Evolutionary conservation across 2,113 vertebrate species (phyloP).

Genomic region (Xiphorhynchus elegans): DNA sequence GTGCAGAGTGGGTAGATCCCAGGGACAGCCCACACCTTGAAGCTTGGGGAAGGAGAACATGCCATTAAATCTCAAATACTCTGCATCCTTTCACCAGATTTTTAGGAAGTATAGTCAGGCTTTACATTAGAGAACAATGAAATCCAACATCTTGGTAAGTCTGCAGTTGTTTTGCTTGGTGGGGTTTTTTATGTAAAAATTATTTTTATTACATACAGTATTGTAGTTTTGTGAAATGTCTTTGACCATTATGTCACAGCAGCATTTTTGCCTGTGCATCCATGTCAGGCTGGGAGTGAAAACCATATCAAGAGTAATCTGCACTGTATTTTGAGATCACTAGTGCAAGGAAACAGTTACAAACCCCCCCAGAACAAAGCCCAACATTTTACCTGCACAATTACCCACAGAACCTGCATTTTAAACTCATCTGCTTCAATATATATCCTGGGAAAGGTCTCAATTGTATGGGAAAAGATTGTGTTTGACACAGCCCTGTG

Average conservation of each 20-base stretch:
- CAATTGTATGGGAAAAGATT: not conserved
- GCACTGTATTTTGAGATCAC: not conserved
- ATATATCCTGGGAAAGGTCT: not conserved
- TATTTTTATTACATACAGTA: not conserved
- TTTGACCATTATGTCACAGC: not conserved
- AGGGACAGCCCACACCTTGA: not conserved
- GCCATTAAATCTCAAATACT: not conserved
- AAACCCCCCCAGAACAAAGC: not conserved
- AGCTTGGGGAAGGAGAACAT: not conserved
- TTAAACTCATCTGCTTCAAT: not conserved
- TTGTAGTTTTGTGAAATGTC: not conserved
- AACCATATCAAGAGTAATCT: not conserved
- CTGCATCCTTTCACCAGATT: not conserved
- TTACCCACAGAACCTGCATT: not conserved
- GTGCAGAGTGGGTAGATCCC: not conserved
- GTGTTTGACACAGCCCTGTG: not conserved
- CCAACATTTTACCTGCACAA: not conserved
- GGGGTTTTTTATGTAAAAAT: not conserved
- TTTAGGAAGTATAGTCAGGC: not conserved
- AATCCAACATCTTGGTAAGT: not conserved
- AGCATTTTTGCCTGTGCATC: not conserved
- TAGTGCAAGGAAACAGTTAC: not conserved
- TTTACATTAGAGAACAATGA: not conserved
- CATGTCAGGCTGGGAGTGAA: not conserved
- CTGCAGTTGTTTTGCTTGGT: not conserved